Evolutionary conservation across 2,888 invertebrate species (phyloP).

Genomic region (Lycophotia porphyrea): DNA sequence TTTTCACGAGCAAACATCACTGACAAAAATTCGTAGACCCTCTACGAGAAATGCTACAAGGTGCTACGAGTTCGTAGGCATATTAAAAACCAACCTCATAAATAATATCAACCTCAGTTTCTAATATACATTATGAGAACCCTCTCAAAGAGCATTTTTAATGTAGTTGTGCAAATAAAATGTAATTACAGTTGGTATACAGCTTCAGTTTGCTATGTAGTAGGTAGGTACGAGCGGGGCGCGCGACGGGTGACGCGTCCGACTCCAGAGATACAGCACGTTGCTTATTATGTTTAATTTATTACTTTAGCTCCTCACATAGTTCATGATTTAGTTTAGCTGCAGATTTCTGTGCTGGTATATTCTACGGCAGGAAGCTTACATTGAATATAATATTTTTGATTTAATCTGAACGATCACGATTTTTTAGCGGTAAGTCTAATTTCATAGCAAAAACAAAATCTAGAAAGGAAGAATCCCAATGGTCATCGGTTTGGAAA

Average conservation of each 20-base stretch:
- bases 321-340: constrained; percentile 28
- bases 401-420: not conserved
- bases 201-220: constrained; percentile 31
- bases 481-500: not conserved
- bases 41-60: constrained; percentile 46
- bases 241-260: constrained; percentile 41
- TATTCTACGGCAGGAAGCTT: not conserved
- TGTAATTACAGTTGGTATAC: constrained; percentile 53
- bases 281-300: constrained; percentile 62
- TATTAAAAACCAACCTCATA: not conserved
- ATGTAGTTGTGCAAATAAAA: constrained; percentile 48
- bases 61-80: constrained; percentile 38
- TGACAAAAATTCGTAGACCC: constrained; percentile 32
- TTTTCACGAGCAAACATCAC: not conserved
- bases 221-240: constrained; percentile 8
- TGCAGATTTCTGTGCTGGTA: constrained; percentile 8
- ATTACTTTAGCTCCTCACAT: constrained; percentile 38
- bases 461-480: not conserved
- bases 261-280: constrained; percentile 61
- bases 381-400: not conserved
- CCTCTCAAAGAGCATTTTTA: constrained; percentile 26
- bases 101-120: constrained; percentile 11
- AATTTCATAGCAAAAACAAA: not conserved
- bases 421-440: not conserved
- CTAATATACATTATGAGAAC: not conserved